Evolutionary conservation across 2,797 vertebrate species (phyloP).

Genomic region (Eulemur rubriventer): DNA sequence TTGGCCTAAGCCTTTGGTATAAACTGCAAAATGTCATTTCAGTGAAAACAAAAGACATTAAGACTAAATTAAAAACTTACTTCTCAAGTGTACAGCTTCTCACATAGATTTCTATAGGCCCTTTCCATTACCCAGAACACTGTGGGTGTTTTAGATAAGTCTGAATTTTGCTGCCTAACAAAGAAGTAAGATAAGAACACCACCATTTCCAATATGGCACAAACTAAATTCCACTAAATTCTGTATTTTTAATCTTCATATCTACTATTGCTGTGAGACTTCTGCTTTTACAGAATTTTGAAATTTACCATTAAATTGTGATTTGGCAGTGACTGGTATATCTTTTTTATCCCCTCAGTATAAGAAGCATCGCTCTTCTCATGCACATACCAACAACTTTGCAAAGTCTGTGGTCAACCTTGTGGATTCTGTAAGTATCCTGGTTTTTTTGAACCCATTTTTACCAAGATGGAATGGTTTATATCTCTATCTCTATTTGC

Average conservation of each 20-base stretch:
- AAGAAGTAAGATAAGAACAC: not conserved
- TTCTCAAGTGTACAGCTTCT: not conserved
- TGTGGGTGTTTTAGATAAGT: not conserved
- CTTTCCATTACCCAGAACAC: not conserved
- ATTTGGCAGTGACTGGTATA: slow-evolving; percentile 2
- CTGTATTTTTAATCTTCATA: not conserved
- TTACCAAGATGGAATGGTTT: not conserved
- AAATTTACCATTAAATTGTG: not conserved
- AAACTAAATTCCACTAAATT: not conserved
- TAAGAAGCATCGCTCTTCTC: slow-evolving; percentile 93
- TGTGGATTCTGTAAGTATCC: slow-evolving; percentile 96
- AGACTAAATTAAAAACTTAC: slow-evolving; percentile 4
- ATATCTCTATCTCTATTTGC: slow-evolving; percentile 2
- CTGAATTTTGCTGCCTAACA: not conserved
- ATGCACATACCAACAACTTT: slow-evolving; percentile 92
- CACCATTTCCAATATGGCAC: not conserved
- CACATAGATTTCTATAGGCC: not conserved
- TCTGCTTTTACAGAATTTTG: slow-evolving; percentile 30
- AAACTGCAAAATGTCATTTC: not conserved
- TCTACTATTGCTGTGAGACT: not conserved
- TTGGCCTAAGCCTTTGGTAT: not conserved
- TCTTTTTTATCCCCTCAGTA: slow-evolving; percentile 86
- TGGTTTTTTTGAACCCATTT: slow-evolving; percentile 43
- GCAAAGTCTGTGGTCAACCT: slow-evolving; percentile 98
- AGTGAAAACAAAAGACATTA: not conserved